Evolutionary conservation across 2,113 vertebrate genomes (phyloP).

Genomic region (Nothoprocta perdicaria): DNA sequence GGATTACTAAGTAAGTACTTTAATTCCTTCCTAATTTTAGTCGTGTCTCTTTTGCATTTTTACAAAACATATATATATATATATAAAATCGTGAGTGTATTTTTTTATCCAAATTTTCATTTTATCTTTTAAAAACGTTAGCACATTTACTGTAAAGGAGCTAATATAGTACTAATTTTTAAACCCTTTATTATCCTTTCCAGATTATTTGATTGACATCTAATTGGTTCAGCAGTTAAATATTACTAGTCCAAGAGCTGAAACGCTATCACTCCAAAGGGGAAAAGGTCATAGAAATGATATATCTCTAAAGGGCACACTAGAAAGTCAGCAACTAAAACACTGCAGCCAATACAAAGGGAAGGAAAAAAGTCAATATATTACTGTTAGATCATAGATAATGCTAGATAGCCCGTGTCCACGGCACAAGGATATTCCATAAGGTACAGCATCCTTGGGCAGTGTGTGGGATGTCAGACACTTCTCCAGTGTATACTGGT

Average conservation of each 20-base stretch:
- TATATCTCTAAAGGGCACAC: not conserved
- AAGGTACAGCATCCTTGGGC: not conserved
- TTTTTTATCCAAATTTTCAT: not conserved
- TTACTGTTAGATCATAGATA: not conserved
- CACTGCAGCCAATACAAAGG: not conserved
- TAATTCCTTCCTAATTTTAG: not conserved
- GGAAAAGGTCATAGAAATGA: not conserved
- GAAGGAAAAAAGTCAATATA: not conserved
- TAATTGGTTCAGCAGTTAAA: not conserved
- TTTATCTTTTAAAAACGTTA: not conserved
- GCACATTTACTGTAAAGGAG: not conserved
- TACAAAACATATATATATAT: not conserved
- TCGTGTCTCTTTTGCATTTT: not conserved
- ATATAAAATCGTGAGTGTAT: not conserved
- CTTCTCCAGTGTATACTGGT: not conserved
- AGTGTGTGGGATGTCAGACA: not conserved
- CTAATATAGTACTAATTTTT: not conserved
- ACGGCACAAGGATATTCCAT: not conserved
- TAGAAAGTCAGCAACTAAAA: not conserved
- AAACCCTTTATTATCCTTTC: not conserved
- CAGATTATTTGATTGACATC: not conserved
- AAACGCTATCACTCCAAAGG: not conserved
- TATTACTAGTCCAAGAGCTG: not conserved
- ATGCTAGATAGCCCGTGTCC: not conserved
- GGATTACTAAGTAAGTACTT: not conserved